Evolutionary conservation across 2,113 vertebrate genomes (phyloP), one percentile per base, ranked within the genome.

Genomic region (Rhinolophus sinicus): DNA sequence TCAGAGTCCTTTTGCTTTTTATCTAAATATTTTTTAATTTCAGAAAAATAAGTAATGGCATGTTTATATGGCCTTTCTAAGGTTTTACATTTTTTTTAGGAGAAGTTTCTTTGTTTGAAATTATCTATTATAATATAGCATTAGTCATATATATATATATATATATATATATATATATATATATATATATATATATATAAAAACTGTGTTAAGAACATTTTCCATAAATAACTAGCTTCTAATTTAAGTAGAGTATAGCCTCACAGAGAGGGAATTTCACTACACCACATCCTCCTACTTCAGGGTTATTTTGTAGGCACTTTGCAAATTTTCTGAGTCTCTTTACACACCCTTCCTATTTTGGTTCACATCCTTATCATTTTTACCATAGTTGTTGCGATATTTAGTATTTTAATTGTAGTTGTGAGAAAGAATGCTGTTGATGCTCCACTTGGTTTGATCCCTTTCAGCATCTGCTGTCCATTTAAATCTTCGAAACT

Each of bases 371-470:
- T 96, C 22, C 11, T 69, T 96, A 0, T 90, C 78, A 69, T 96
- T 90, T 98, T 98, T 95, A 9, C 70, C 69, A 28, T 96, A 87
- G 87, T 93, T 97, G 90, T 80, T 92, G 85, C 12, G 6, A 40
- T 93, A 60, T 93, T 60, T 72, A 96, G 87, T 95, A 35, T 96
- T 92, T 81, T 96, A 80, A n/a, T 84, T 97, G 69, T 87, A 78
- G 58, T 73, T 82, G 83, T 96, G 81, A 78, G 82, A 96, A 95
- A 90, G 90, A 97, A 96, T 96, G 90, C 87, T 90, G 44, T 94
- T 95, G 89, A 0, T 94, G 97, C 70, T 92, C 84, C 40, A 83
- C 88, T 96, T 97, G 80, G 35, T 96, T 94, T 97, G 82, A 82
- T 82, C 90, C 89, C n/a, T 87, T 94, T 73, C 85, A 96, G 88